Evolutionary conservation across 2,797 vertebrate species (phyloP), one percentile per base, ranked within the genome.

Genomic region (Melanotaenia pygmaea): DNA sequence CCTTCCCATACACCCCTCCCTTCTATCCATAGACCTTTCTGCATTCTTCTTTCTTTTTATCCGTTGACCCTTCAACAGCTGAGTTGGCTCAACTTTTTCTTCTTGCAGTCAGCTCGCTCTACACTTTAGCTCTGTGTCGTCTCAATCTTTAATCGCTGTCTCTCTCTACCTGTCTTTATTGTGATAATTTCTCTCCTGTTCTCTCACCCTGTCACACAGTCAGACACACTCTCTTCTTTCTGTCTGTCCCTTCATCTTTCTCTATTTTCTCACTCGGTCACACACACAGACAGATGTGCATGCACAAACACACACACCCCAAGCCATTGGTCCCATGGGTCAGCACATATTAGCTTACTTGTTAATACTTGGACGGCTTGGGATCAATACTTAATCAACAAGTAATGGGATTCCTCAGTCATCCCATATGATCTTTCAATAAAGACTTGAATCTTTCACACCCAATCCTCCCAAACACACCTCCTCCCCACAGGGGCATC

Each of bases 311-410:
- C 62, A 74, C 61, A 69, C 77, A 80, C 82, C 82, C 77, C 92
- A 94, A 96, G 95, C 96, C 96, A 94, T 92, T 96, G 96, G 96
- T 97, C 97, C 97, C 96, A 94, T 94, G 96, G 97, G 97, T 97
- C 96, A 95, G 95, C 95, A 96, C 96, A 96, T 97, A 98, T 99
- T 98, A 98, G 96, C 96, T 97, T 96, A 96, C 97, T 98, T 99
- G 97, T 99, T 99, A 99, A 99, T 99, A 98, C 97, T 90, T 86
- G 92, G 94, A 95, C 95, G 79, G 92, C 87, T 96, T 89, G 78
- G 95, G 97, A 99, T 99, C 98, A 98, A 99, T 99, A 99, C 96
- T 98, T 98, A 99, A 99, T 99, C 97, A 99, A 98, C 97, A 98
- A 98, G 96, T 98, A 98, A 99, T 98, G 96, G 97, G 96, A 98